Evolutionary conservation across 2,113 vertebrate genomes (phyloP).

Genomic region (Monopterus albus): DNA sequence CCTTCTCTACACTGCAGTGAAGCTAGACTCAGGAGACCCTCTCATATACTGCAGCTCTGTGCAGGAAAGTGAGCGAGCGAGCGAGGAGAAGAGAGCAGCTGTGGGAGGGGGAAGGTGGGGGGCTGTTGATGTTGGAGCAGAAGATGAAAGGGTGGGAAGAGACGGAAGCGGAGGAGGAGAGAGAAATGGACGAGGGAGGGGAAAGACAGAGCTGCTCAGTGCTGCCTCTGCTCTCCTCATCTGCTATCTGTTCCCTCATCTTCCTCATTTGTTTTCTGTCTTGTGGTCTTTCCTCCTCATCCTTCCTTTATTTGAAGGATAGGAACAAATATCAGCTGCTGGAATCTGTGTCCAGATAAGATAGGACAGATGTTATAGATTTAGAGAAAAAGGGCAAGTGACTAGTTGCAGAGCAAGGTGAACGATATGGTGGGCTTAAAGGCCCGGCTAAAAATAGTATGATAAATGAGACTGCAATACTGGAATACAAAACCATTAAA

Average conservation of each 20-base stretch:
- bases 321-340: neutral
- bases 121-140: slow-evolving; percentile 17
- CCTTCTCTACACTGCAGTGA: slow-evolving; percentile 82
- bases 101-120: slow-evolving; percentile 10
- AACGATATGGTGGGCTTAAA: neutral
- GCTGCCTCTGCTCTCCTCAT: slow-evolving; percentile 51
- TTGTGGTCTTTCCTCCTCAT: neutral
- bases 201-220: slow-evolving; percentile 47
- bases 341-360: slow-evolving; percentile 9
- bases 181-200: slow-evolving; percentile 31
- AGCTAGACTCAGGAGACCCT: slow-evolving; percentile 80
- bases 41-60: slow-evolving; percentile 76
- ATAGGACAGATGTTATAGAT: neutral
- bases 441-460: slow-evolving; percentile 19
- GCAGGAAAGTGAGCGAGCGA: slow-evolving; percentile 56
- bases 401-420: neutral
- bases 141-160: slow-evolving; percentile 50
- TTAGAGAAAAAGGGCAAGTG: neutral
- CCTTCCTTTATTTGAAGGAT: neutral
- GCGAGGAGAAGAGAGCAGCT: slow-evolving; percentile 8
- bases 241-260: slow-evolving; percentile 63
- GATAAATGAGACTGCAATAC: slow-evolving; percentile 33
- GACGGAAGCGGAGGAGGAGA: slow-evolving; percentile 48
- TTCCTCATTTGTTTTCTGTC: slow-evolving; percentile 28
- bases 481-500: slow-evolving; percentile 27